Conservation (phyloP, 2,797 vertebrate species). For the Hydrophis major region DNA sequence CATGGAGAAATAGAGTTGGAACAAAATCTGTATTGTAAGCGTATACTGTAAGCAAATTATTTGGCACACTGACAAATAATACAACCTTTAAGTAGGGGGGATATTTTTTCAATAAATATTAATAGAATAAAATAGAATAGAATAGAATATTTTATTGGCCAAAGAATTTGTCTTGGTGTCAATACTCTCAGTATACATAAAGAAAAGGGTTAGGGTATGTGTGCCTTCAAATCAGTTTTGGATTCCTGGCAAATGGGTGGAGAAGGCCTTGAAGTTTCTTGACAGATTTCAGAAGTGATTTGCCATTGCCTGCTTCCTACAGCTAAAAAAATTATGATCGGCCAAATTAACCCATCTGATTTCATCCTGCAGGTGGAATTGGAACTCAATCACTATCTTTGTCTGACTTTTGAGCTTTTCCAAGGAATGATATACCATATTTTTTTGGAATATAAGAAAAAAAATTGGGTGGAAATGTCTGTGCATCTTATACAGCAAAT, state of each 20-base stretch:
- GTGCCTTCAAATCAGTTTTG: background rate
- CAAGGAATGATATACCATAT: background rate
- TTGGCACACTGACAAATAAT: background rate
- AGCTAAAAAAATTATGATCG: background rate
- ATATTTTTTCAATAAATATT: background rate
- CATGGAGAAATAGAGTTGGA: background rate
- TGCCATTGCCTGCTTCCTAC: background rate
- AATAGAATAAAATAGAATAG: too few relatives aligned
- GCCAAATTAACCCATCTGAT: background rate
- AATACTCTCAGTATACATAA: too few relatives aligned
- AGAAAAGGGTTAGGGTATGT: background rate
- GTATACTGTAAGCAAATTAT: background rate
- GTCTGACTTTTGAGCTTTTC: background rate
- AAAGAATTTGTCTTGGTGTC: too few relatives aligned
- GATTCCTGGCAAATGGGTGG: background rate
- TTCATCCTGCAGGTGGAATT: background rate
- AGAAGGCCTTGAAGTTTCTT: background rate
- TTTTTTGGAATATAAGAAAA: too few relatives aligned
- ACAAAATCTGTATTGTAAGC: background rate
- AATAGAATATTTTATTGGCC: too few relatives aligned
- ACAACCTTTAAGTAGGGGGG: background rate
- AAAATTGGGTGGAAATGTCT: too few relatives aligned
- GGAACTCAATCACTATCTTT: background rate
- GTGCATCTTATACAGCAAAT: too few relatives aligned
- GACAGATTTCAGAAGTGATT: background rate